Base-by-base conservation (phyloP, 2,888 invertebrate species). In the Prosapia bicincta region DNA sequence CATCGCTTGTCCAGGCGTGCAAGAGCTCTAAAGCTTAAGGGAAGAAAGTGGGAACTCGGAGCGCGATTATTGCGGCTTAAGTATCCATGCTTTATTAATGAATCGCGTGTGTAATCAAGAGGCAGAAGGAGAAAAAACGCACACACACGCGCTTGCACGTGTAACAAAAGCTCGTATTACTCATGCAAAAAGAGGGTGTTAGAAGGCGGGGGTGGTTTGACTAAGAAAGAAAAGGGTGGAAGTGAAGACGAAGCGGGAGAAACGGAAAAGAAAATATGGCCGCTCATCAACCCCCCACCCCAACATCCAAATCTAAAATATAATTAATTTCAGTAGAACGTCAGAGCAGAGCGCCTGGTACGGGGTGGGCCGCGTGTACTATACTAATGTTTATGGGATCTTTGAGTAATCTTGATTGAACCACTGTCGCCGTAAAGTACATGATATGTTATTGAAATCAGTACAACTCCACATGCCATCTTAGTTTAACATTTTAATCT, bases 251-350 rank as follows among this genome's bases (percentile, higher is more conserved):
- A 76, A 76, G 77, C 77, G 75, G 73, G 73, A 74, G 74, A 66
- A 75, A 74, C 75, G 77, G 79, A 79, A 80, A 80, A 80, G 80
- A 80, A 80, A 80, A 80, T 80, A 80, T 80, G 80, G 80, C 80
- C 80, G 80, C 79, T 80, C 80, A 80, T 80, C 80, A 80, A 78
- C 77, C 78, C 77, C 75, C 80, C 76, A 71, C 74, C 74, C 69
- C 65, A 32, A 69, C 74, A 69, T 74, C 69, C 74, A 74, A 74
- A 74, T 74, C 74, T 69, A 69, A 74, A 74, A 74, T 69, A 69
- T 74, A 74, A 74, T 74, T 74, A 74, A 74, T 74, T 74, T 74
- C 69, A 72, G 72, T 66, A 30, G 66, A 72, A 72, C 72, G 72
- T 72, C 66, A 54, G 65, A 66, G 32, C 66, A 54, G 65, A 66